phyloP scores from a whole-genome alignment of 2,888 invertebrate genomes.

The Torymus aiolomorphi region DNA sequence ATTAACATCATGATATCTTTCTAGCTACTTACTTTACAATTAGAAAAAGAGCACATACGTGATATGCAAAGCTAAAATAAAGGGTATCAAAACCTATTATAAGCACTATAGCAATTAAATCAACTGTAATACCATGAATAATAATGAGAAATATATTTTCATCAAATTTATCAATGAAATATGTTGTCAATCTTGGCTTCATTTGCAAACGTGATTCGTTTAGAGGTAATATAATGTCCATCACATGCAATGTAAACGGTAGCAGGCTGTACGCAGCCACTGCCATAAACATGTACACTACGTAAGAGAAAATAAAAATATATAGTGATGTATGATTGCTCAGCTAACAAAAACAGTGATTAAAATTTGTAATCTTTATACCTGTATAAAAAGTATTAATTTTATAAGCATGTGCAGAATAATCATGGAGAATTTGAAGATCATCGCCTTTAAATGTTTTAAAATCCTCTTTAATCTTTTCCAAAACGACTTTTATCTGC shows the following conservation, averaged over 20 bases:
- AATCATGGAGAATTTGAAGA: constrained; percentile 37
- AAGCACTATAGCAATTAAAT: constrained; percentile 29
- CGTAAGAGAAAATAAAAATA: background rate
- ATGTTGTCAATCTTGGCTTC: constrained; percentile 37
- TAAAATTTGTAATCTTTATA: background rate
- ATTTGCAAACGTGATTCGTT: constrained; percentile 30
- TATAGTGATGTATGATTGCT: too few relatives aligned
- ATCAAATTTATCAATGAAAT: constrained; percentile 33
- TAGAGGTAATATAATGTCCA: constrained; percentile 26
- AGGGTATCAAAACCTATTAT: constrained; percentile 49
- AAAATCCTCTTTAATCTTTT: constrained; percentile 44
- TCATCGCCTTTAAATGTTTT: constrained; percentile 17
- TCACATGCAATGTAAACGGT: constrained; percentile 38
- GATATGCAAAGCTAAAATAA: constrained; percentile 35
- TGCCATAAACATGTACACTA: constrained; percentile 43
- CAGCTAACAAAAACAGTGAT: background rate
- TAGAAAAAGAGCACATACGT: constrained; percentile 40
- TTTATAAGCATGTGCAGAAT: constrained; percentile 26
- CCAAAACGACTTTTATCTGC: constrained; percentile 40
- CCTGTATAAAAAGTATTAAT: constrained; percentile 39
- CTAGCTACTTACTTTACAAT: constrained; percentile 43
- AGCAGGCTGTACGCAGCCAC: constrained; percentile 34
- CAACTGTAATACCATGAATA: constrained; percentile 27
- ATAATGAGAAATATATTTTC: constrained; percentile 42
- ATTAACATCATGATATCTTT: too few relatives aligned